Evolutionary conservation across 2,888 invertebrate genomes (phyloP), one percentile per base, ranked within the genome.

Genomic region (Hydraecia micacea): DNA sequence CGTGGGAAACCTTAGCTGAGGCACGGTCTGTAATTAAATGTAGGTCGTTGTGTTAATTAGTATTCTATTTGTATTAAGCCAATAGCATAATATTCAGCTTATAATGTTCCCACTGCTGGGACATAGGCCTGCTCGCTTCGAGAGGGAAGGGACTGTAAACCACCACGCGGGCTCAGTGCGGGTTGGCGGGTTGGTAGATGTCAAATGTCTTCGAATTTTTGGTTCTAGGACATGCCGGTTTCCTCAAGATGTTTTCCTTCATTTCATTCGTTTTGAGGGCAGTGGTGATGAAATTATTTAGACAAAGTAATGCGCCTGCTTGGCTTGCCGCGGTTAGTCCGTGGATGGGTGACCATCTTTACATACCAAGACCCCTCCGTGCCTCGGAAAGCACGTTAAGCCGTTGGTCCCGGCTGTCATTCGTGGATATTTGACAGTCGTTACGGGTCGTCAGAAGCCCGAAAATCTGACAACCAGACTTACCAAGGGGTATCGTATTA

Each of bases 1-100:
- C 73, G 79, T 89, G 80, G 73, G 78, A 71, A 79, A 77, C 49
- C 9, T 79, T 58, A 71, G 32, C 49, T 32, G 9, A 49, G 52
- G n/a, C n/a, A n/a, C n/a, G n/a, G 70, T 75, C 36, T 71, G 15
- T 60, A 28, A 71, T 58, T 32, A 15, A 58, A 70, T 49, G 8
- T 80, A 73, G 76, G 73, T 65, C 63, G 58, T 39, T 32, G 65
- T 8, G n/a, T 73, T 72, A 58, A 28, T 67, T 66, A 46, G 25
- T n/a, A 25, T 42, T 42, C 13, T 15, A n/a, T 60, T 32, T n/a
- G 49, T 65, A 52, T 13, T 11, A 36, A 36, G 25, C 11, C 25
- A 60, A 32, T 25, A 55, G 8, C 21, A 52, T 52, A 21, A 52
- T 52, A 21, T 55, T 55, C 52, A 7, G 52, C 21, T 52, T 21